These are phyloP conservation scores for Labeo catla DNA, from an alignment of 2,113 vertebrate genomes.

Conservation along the genomic window DNA sequence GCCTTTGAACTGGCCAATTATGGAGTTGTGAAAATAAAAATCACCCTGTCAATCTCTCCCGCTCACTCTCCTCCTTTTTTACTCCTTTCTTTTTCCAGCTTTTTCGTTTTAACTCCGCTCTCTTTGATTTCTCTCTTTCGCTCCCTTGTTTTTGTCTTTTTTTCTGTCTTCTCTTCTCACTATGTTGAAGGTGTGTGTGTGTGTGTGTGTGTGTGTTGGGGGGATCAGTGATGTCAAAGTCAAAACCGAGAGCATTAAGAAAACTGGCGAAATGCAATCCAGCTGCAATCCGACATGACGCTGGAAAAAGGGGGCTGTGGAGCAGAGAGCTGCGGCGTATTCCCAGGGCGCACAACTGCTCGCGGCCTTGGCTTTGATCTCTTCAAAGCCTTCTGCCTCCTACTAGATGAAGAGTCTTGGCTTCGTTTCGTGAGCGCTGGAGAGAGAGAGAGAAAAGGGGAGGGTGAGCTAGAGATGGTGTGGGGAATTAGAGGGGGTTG, in stretches of 20 bases:
- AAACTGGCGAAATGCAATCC: conserved; percentile 96
- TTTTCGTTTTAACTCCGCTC: conserved; percentile 16
- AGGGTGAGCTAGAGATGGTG: conserved; percentile 34
- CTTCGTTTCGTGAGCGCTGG: conserved; percentile 89
- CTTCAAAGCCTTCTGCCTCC: conserved; percentile 99
- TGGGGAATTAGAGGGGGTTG: conserved; percentile 44
- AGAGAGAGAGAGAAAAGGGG: conserved; percentile 59
- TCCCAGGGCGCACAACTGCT: conserved; percentile 99
- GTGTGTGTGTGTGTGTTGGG: conserved; percentile 64
- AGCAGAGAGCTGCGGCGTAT: conserved; percentile 98
- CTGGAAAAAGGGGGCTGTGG: conserved; percentile 95
- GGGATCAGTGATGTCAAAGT: conserved; percentile 98
- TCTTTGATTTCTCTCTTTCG: conserved; percentile 48
- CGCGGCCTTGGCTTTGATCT: conserved; percentile 99
- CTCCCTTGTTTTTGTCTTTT: conserved; percentile 15
- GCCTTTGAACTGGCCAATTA: conserved; percentile 96
- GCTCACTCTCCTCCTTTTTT: conserved; percentile 70
- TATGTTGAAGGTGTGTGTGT: conserved; percentile 70
- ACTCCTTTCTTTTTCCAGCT: conserved; percentile 35
- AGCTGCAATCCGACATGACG: conserved; percentile 98
- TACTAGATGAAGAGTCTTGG: conserved; percentile 98
- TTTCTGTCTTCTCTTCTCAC: conserved; percentile 42
- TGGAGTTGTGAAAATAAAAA: conserved; percentile 96
- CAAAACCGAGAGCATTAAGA: conserved; percentile 98
- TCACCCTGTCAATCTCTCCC: conserved; percentile 69